Conservation (phyloP, 2,113 vertebrate genomes). For the Varanus salvator region DNA sequence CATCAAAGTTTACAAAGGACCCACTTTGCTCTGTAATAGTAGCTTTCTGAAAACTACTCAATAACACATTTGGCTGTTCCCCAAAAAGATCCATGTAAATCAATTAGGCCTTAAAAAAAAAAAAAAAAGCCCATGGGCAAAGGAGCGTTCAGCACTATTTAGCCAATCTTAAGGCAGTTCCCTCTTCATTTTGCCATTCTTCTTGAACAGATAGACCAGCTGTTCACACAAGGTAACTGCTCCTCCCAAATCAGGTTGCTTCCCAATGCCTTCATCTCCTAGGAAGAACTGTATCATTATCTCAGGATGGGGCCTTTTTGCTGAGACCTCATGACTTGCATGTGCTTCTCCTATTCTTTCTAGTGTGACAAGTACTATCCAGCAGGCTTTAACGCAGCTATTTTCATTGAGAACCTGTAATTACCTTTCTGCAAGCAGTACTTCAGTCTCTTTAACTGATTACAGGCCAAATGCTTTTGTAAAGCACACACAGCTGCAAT, state of each 20-base stretch:
- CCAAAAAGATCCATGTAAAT: slow-evolving; percentile 45
- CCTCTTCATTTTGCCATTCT: slow-evolving; percentile 43
- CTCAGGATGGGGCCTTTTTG: slow-evolving; percentile 72
- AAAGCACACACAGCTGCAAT: slow-evolving; percentile 58
- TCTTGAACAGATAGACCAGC: slow-evolving; percentile 47
- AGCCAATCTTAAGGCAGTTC: slow-evolving; percentile 43
- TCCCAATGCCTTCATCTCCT: slow-evolving; percentile 33
- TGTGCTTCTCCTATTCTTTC: slow-evolving; percentile 59
- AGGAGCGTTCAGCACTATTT: slow-evolving; percentile 5
- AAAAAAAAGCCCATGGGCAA: slow-evolving; percentile 20
- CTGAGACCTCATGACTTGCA: slow-evolving; percentile 51
- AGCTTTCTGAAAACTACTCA: slow-evolving; percentile 42
- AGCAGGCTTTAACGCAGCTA: slow-evolving; percentile 67
- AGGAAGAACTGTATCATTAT: slow-evolving; percentile 69
- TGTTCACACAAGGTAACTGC: slow-evolving; percentile 37
- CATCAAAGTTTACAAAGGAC: slow-evolving; percentile 65
- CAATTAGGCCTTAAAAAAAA: slow-evolving; percentile 37
- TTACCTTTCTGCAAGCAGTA: slow-evolving; percentile 71
- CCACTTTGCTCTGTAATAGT: slow-evolving; percentile 31
- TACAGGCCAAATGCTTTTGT: slow-evolving; percentile 61
- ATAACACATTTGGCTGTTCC: slow-evolving; percentile 45
- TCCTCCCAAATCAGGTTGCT: slow-evolving; percentile 49
- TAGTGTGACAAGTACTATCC: slow-evolving; percentile 73
- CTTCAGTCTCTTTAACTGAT: slow-evolving; percentile 72
- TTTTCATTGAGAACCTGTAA: slow-evolving; percentile 78